Base-by-base conservation (phyloP, 2,113 vertebrate genomes). In the Calyptommatus sinebrachiatus region DNA sequence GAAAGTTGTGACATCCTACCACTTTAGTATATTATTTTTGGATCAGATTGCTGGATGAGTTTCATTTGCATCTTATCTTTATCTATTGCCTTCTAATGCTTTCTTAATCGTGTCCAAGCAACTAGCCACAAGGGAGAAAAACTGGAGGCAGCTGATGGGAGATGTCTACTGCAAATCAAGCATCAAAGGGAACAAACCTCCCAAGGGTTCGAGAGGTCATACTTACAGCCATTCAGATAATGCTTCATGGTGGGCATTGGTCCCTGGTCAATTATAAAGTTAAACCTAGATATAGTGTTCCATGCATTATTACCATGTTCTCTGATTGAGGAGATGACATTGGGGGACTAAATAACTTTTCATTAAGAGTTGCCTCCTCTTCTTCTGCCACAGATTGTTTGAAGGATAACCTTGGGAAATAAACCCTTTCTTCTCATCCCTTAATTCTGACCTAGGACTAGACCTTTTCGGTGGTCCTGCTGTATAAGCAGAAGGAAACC, bases 81-180 rank as follows among this genome's bases (percentile, higher is more conserved):
- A 77, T 79, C 71, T 67, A 65, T 84, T 35, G 82, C 69, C 66
- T 83, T 83, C 81, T 88, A 87, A 92, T 89, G 76, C 90, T 91
- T 93, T 91, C 88, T 88, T 90, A 88, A 89, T 91, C 86, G 80
- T 87, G 83, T 90, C 91, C 86, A 90, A 93, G 89, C 83, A 88
- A 88, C 79, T 85, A 84, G 85, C 84, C 80, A 77, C 84, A 86
- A 87, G 50, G 90, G 85, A 62, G 79, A 70, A 89, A 88, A 91
- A 92, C 71, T 79, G 82, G 82, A 91, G 89, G 82, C 89, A 83
- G 83, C 76, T 71, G 0, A 89, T 92, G 89, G 87, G 86, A 91
- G 86, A 82, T 79, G 80, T 86, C 88, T 90, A 83, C 84, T 82
- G 89, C 81, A 88, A 87, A 83, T 79, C 70, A 78, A 91, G 86